phyloP scores from a whole-genome alignment of 2,888 invertebrate species.

The Diplolepis rosae region DNA sequence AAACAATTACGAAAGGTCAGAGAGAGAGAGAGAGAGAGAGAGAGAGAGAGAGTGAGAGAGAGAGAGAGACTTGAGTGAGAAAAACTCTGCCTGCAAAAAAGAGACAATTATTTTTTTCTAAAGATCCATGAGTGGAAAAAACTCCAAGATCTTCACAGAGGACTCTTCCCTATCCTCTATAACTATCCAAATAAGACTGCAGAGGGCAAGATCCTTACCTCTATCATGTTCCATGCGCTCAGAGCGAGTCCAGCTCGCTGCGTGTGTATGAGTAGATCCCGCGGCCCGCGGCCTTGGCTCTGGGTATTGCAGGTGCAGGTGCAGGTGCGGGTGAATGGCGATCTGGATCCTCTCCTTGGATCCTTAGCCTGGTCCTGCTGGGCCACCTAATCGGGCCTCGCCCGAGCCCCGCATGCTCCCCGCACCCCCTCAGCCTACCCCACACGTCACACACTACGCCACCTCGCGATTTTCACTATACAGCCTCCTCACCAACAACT shows the following conservation, averaged over 20 bases:
- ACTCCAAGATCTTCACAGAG: no score
- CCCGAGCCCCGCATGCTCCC: constrained; percentile 67
- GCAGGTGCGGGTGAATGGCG: constrained; percentile 54
- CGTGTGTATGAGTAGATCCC: constrained; percentile 48
- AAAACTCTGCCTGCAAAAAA: not conserved
- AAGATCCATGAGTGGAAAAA: not conserved
- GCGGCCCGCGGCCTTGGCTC: constrained; percentile 34
- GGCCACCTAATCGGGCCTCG: constrained; percentile 68
- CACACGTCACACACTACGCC: constrained; percentile 48
- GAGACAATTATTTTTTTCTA: not conserved
- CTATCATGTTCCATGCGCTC: constrained; percentile 73
- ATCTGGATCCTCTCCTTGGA: constrained; percentile 47
- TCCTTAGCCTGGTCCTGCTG: constrained; percentile 62
- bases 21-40: no score
- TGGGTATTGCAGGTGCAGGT: constrained; percentile 51
- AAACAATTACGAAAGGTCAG: no score
- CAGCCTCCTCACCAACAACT: constrained; percentile 40
- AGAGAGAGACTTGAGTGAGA: not conserved
- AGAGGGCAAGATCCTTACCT: constrained; percentile 62
- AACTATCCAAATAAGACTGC: not conserved
- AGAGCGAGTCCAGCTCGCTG: constrained; percentile 72
- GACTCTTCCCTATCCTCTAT: no score
- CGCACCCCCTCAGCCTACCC: constrained; percentile 51
- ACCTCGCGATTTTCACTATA: constrained; percentile 47
- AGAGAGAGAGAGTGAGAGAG: no score